A percentile compares a stretch with the other conserved stretches of the same genome.
Evolutionary conservation across 2,888 invertebrate genomes (phyloP).

Genomic region (Philereme vetulata): DNA sequence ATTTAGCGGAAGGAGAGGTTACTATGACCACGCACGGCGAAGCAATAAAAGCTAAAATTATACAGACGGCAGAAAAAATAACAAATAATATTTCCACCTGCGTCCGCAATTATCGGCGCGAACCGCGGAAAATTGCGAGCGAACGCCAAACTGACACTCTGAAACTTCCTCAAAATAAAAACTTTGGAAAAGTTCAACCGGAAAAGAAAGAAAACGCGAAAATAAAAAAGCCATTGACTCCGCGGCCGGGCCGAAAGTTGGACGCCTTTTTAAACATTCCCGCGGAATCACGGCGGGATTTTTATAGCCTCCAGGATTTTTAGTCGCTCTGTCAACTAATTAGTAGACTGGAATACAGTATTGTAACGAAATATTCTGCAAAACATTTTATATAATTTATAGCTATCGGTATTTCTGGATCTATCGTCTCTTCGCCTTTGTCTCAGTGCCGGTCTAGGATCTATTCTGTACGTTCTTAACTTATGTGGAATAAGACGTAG

Average conservation of each 20-base stretch:
- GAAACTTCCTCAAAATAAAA: constrained; percentile 79
- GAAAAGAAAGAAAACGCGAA: constrained; percentile 79
- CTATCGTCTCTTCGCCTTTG: too few relatives aligned
- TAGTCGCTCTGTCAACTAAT: constrained; percentile 70
- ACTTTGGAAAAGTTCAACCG: constrained; percentile 80
- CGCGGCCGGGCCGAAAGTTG: constrained; percentile 72
- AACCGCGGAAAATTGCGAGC: constrained; percentile 79
- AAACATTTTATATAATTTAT: background rate
- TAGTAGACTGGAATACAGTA: constrained; percentile 41
- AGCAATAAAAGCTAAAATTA: constrained; percentile 44
- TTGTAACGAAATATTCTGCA: background rate
- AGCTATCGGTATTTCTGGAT: too few relatives aligned
- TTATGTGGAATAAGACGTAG: too few relatives aligned
- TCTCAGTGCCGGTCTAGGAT: too few relatives aligned
- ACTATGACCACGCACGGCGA: constrained; percentile 11
- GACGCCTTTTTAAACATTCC: constrained; percentile 74
- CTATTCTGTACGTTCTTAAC: too few relatives aligned
- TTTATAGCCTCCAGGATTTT: constrained; percentile 66
- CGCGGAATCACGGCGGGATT: constrained; percentile 64
- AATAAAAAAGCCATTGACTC: constrained; percentile 83
- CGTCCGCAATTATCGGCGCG: constrained; percentile 80
- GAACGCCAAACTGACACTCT: constrained; percentile 81
- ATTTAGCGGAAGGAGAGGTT: background rate
- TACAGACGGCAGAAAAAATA: constrained; percentile 46
- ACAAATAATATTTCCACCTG: constrained; percentile 71